Base-by-base conservation (phyloP, 2,888 invertebrate genomes). In the Lydus trimaculatus region DNA sequence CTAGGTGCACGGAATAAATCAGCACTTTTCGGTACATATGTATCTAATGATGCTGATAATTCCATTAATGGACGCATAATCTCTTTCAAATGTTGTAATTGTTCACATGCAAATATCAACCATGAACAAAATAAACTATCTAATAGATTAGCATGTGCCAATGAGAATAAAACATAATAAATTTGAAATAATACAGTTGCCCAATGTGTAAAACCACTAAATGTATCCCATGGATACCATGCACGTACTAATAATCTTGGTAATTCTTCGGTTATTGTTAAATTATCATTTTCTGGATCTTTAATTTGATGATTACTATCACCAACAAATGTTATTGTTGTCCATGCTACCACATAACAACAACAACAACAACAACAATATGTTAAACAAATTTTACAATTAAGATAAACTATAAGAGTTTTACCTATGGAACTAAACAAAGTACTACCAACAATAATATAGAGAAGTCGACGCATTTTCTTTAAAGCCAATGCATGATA, bases 11-110 rank as follows among this genome's bases (percentile, higher is more conserved):
- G 85, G 75, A 92, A 92, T 25, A 92, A 82, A 25, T 92, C 92
- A 13, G 91, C 91, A 66, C 91, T 91, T 77, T 92, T 91, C 0
- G 92, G 92, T 8, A 89, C 88, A 76, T 93, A 93, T 0, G 94
- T 94, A 78, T 94, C 94, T 77, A 94, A 81, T 0, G 94, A 91
- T 0, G 94, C 94, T 28, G 94, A 94, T 3, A 95, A 87, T 80
- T 95, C 94, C 93, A 95, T 95, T 63, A 95, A 85, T 0, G 94
- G 94, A 74, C 94, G 94, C 92, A 95, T 92, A 72, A 95, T 95
- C 60, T 93, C 92, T 81, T 95, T 95, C 48, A 95, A 85, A 83
- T 95, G 95, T 81, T 93, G 92, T 67, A 95, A 85, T 82, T 95
- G 95, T 77, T 95, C 95, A 77, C 95, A 95, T 0, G 95, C 94